Percentiles rank a stretch among this genome's conserved stretches.
Conservation (phyloP, 53 echinoderm and acorn worm genomes). For the Paracentrotus lividus region DNA sequence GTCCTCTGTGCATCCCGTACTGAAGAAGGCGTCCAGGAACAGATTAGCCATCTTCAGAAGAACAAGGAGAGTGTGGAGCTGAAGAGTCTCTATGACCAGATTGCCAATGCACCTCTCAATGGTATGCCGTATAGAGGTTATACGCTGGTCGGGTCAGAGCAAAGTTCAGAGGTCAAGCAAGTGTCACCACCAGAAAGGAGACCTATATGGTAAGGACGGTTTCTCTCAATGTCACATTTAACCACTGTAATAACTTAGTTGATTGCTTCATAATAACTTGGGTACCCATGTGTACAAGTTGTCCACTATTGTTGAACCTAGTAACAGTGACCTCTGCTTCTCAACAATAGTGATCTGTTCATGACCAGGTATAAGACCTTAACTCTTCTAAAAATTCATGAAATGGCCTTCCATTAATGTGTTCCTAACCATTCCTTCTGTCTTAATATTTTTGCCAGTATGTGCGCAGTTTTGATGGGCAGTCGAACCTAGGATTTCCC, state of each 20-base stretch:
- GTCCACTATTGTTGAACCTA: not conserved
- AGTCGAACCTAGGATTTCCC: too few relatives aligned
- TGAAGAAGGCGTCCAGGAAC: slow-evolving; percentile 72
- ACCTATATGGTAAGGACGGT: slow-evolving; percentile 79
- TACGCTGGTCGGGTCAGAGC: slow-evolving; percentile 44
- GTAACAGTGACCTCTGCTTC: too few relatives aligned
- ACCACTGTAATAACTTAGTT: not conserved
- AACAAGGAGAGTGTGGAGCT: slow-evolving; percentile 63
- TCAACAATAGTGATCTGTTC: too few relatives aligned
- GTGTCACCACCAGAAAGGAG: slow-evolving; percentile 61
- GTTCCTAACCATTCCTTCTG: too few relatives aligned
- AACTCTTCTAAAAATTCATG: too few relatives aligned
- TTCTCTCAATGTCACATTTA: not conserved
- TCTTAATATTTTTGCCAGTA: too few relatives aligned
- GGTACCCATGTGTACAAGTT: not conserved
- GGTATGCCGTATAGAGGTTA: slow-evolving; percentile 81
- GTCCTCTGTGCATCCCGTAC: slow-evolving; percentile 78
- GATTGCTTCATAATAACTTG: not conserved
- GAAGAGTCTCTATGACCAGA: slow-evolving; percentile 67
- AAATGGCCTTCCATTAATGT: too few relatives aligned
- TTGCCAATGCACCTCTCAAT: slow-evolving; percentile 74
- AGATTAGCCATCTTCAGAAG: slow-evolving; percentile 64
- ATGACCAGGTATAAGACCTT: too few relatives aligned
- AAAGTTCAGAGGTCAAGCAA: slow-evolving; percentile 67
- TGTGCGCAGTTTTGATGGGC: too few relatives aligned